Base-by-base conservation (phyloP, 2,113 vertebrate genomes). In the Marmota flaviventris region DNA sequence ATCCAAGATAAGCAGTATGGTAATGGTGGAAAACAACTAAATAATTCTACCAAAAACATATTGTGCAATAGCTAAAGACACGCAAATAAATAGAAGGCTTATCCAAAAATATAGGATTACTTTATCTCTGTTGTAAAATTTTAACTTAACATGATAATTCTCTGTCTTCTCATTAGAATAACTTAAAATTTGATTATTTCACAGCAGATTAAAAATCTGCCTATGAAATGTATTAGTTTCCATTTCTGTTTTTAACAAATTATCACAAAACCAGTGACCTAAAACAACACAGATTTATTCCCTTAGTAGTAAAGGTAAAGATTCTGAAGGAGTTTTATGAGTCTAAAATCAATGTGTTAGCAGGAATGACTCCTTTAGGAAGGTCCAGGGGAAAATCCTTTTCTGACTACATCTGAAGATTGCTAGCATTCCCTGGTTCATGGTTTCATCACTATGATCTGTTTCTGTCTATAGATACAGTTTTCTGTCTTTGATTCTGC, bases 201-300 rank as follows among this genome's bases (percentile, higher is more conserved):
- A 42, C 51, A 67, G 22, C 25, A 65, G 24, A 45, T 75, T 75
- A 67, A 84, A 94, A 84, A 72, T 87, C 10, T 34, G 83, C 48
- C 77, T 63, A 61, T 7, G 51, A 8, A 67, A 20, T 83, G 1
- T 37, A 56, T 85, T 89, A 63, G 10, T 29, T 85, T 13, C 61
- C 89, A 39, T 65, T 89, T 48, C 11, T 42, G 4, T 27, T 85
- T 56, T 85, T 90, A 77, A 95, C 34, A 75, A 95, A 83, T 83
- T n/a, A 56, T 16, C 14, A 32, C 2, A 79, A 89, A 72, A 12
- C 70, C 63, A 70, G 25, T 58, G 12, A 3, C 17, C 24, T 69
- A 82, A 72, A 92, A 67, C 11, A 88, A 24, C 22, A 86, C 4
- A 75, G 4, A 56, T 69, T 4, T 56, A 16, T 76, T 69, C 20